Base-by-base conservation (phyloP, 2,888 invertebrate genomes). In the Mylabris sibirica region DNA sequence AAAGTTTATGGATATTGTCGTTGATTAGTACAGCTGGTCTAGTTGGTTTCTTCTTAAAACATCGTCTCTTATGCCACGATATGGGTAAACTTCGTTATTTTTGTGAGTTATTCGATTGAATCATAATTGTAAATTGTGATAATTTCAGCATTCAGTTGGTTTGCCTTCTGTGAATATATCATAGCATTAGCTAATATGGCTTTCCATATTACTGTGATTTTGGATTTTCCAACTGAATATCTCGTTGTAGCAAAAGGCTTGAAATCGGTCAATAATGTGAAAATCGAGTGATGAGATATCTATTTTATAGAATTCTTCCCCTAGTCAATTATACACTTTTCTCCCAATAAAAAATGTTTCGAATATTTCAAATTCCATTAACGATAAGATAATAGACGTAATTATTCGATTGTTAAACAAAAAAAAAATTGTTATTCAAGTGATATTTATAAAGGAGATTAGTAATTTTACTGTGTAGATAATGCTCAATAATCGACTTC, bases 121-220 rank as follows among this genome's bases (percentile, higher is more conserved):
- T 5, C 9, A 38, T 12, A 38, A 2, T 38, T 1, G 11, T 38
- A 12, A 14, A 3, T 14, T 38, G 14, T 38, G 12, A 3, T 35
- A 12, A 12, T 38, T 38, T 38, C 88, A 97, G 97, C 97, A 60
- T 97, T 97, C 86, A 97, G 96, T 83, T 94, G 94, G 92, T 97
- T 97, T 87, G 95, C 97, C 1, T 88, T 95, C 68, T 96, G 95
- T 84, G 97, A 97, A 85, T 97, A 97, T 85, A 89, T 96, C 81
- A 92, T 97, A 80, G 96, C 97, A 66, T 91, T 93, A 65, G 92
- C 94, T 75, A 97, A 97, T 85, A 97, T 97, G 95, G 92, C 92
- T 68, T 97, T 95, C 86, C 97, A 97, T 82, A 90, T 94, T 74
- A 92, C 95, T 49, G 94, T 95, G 65, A 92, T 95, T 69, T 88